A percentile compares a stretch with the other conserved stretches of the same genome.
Conservation (phyloP, 2,797 vertebrate genomes). For the Podargus strigoides region DNA sequence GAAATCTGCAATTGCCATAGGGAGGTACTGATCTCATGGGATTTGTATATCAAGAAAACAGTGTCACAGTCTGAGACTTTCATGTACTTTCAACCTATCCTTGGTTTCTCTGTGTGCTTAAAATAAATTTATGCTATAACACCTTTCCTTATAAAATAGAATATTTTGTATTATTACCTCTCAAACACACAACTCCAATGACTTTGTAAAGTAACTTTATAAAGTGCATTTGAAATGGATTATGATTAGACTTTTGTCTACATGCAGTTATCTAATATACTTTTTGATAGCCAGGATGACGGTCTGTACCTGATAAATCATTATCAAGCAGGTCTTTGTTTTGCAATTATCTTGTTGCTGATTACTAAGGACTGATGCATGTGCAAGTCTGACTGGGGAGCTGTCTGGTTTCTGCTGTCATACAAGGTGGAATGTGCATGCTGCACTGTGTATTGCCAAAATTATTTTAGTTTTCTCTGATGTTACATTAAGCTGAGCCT, state of each 20-base stretch:
- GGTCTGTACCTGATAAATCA: not conserved
- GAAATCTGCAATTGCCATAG: not conserved
- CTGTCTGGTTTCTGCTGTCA: not conserved
- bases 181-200: not conserved
- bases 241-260: not conserved
- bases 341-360: accelerated
- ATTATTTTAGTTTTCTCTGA: not conserved
- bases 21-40: not conserved
- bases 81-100: not conserved
- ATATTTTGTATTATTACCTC: not conserved
- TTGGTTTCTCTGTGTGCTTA: not conserved
- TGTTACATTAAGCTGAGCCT: not conserved
- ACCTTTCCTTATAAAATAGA: not conserved
- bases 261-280: not conserved
- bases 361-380: not conserved
- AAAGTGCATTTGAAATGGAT: not conserved
- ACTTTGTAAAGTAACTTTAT: not conserved
- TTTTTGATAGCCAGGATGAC: not conserved
- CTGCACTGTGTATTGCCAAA: not conserved
- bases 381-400: not conserved
- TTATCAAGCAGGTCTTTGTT: not conserved
- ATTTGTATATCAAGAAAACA: not conserved
- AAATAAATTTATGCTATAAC: not conserved
- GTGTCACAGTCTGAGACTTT: not conserved
- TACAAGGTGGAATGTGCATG: not conserved